Evolutionary conservation across 2,797 vertebrate species (phyloP).

Genomic region (Microcaecilia unicolor): DNA sequence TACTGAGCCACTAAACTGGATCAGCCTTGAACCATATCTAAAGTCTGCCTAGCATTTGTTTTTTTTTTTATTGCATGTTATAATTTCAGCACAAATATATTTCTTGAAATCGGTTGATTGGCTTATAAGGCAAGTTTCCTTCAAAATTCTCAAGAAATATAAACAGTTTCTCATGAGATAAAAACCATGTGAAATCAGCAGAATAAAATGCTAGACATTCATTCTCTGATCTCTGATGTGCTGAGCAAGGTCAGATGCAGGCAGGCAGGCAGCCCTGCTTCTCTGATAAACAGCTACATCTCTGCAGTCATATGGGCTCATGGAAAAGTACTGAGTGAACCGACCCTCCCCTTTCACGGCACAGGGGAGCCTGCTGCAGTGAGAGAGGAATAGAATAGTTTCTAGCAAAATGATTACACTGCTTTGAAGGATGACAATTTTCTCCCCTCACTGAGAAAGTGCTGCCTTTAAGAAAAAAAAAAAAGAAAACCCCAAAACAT

Average conservation of each 20-base stretch:
- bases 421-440: too few relatives aligned
- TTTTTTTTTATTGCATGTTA: too few relatives aligned
- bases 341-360: conserved; percentile 23
- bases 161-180: conserved; percentile 31
- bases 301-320: conserved; percentile 30
- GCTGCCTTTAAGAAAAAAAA: too few relatives aligned
- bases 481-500: too few relatives aligned
- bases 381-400: conserved; percentile 34
- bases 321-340: conserved; percentile 47
- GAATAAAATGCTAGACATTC: conserved; percentile 16
- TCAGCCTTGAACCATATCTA: too few relatives aligned
- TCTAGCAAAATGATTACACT: conserved; percentile 21
- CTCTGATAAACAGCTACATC: conserved; percentile 34
- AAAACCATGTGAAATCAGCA: conserved; percentile 24
- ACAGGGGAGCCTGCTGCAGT: conserved; percentile 28
- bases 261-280: too few relatives aligned
- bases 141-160: conserved; percentile 14
- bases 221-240: conserved; percentile 39
- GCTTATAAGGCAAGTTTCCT: too few relatives aligned
- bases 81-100: too few relatives aligned
- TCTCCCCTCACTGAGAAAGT: too few relatives aligned
- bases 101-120: too few relatives aligned
- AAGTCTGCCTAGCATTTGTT: too few relatives aligned
- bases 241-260: conserved; percentile 36
- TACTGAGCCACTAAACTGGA: too few relatives aligned